These are phyloP conservation scores for Syrista parreyssii DNA, from an alignment of 2,888 invertebrate species.

Conservation along the genomic window DNA sequence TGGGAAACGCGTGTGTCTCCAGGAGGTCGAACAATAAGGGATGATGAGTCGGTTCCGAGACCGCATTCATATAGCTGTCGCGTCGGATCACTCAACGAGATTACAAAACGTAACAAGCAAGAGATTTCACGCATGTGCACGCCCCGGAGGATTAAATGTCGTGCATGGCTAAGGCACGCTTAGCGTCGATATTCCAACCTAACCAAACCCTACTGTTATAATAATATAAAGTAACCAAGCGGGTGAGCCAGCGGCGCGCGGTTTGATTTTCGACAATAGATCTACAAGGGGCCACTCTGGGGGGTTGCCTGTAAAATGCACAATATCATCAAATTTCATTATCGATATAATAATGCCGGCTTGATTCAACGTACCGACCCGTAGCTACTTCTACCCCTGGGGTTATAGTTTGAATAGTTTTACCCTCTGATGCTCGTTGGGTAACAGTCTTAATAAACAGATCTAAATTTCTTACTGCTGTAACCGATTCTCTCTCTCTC, in stretches of 20 bases:
- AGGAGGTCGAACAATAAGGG: neutral
- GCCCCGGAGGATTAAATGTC: constrained; percentile 46
- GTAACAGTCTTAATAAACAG: neutral
- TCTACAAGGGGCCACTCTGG: constrained; percentile 9
- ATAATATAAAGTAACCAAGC: constrained; percentile 40
- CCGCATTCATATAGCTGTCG: constrained; percentile 15
- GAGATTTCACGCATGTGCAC: constrained; percentile 57
- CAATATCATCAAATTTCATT: constrained; percentile 67
- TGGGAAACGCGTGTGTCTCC: neutral
- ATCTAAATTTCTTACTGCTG: neutral
- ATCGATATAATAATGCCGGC: constrained; percentile 62
- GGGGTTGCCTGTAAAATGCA: constrained; percentile 57
- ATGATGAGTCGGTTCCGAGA: neutral
- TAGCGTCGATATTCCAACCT: constrained; percentile 12
- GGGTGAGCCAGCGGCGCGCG: constrained; percentile 37
- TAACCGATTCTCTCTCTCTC: neutral
- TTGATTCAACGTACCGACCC: constrained; percentile 49
- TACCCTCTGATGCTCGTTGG: neutral
- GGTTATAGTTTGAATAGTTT: neutral
- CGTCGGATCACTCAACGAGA: constrained; percentile 39
- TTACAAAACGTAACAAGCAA: constrained; percentile 56
- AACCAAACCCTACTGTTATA: constrained; percentile 28
- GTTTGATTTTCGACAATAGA: constrained; percentile 55
- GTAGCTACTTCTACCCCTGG: neutral
- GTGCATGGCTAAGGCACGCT: constrained; percentile 31